Evolutionary conservation across 2,113 vertebrate genomes (phyloP).

Genomic region (Vulpes vulpes): DNA sequence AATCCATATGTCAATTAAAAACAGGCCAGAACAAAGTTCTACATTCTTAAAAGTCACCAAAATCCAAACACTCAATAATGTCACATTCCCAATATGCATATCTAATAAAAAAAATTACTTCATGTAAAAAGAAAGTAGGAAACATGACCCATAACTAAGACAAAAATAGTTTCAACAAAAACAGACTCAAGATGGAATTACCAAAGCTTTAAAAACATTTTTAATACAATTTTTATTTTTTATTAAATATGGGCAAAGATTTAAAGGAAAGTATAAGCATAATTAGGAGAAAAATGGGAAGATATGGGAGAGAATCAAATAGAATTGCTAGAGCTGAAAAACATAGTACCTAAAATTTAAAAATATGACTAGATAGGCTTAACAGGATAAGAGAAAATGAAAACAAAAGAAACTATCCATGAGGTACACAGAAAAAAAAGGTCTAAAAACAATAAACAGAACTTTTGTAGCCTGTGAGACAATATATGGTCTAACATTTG

Average conservation of each 20-base stretch:
- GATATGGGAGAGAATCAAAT: neutral
- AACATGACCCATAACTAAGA: neutral
- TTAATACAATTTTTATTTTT: neutral
- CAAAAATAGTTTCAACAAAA: neutral
- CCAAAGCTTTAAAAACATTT: neutral
- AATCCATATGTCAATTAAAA: neutral
- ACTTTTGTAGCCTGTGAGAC: neutral
- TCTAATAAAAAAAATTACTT: slow-evolving; percentile 10
- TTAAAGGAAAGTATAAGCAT: slow-evolving; percentile 24
- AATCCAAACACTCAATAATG: neutral
- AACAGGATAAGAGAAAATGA: neutral
- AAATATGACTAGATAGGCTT: neutral
- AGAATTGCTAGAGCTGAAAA: neutral
- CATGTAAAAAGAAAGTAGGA: neutral
- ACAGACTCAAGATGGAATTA: neutral
- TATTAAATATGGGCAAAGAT: neutral
- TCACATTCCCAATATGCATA: neutral
- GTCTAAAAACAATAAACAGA: neutral
- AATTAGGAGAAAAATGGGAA: neutral
- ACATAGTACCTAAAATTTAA: neutral
- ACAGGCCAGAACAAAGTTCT: neutral
- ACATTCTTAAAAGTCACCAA: neutral
- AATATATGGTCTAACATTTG: neutral
- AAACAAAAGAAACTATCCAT: neutral
- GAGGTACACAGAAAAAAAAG: neutral